Evolutionary conservation across 1,140 invertebrate genomes (phyloP), one percentile per base, ranked within the genome.

Genomic region (Drosophila chauvacae): DNA sequence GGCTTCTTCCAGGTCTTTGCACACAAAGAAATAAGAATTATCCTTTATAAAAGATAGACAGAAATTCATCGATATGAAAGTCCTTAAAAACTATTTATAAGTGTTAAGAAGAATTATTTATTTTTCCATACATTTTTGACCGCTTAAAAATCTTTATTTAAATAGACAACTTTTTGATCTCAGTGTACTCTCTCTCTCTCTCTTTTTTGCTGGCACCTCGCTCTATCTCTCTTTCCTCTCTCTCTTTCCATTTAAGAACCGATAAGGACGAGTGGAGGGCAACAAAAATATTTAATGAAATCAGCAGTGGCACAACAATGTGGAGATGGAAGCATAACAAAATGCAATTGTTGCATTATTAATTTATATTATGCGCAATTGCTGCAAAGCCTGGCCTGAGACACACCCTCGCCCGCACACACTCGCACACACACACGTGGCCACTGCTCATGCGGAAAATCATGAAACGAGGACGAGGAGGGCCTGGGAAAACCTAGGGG

Each of bases 291-390:
- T 90, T 90, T 90, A 90, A 90, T 90, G 85, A 90, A 90, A 90
- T 90, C 86, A 85, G 65, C 64, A 55, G 51, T 59, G 80, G 59
- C 75, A 68, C 69, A 60, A 84, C 61, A 69, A 62, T 50, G 62
- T 56, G 69, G 62, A 66, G 58, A 35, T 71, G 70, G 70, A 59
- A 80, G 77, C 77, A 85, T 74, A 85, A 85, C 81, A 76, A 90
- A 84, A 79, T 90, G 81, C 85, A 90, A 90, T 90, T 90, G 86
- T 81, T 90, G 85, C 85, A 90, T 90, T 90, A 90, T 90, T 90
- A 90, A 90, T 88, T 88, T 88, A 90, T 90, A 90, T 90, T 90
- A 90, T 90, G 78, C 85, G 81, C 86, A 90, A 90, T 90, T 90
- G 86, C 73, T 81, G 81, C 66, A 55, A 47, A 44, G 28, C 30